Evolutionary conservation across 2,888 invertebrate species (phyloP).

Genomic region (Drosophila picticornis): DNA sequence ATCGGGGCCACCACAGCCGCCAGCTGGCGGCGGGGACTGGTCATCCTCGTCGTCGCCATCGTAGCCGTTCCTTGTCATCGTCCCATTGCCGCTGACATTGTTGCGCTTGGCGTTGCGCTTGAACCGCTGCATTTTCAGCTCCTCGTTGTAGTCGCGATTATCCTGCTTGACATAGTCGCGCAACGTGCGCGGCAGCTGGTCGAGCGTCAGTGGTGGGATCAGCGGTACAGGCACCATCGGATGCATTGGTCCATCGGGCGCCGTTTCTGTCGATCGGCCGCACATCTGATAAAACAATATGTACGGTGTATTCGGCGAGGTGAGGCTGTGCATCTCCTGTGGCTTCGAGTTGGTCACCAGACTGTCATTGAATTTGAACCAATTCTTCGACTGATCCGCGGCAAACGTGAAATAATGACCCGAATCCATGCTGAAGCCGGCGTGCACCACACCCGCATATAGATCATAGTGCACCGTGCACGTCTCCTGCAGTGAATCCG

Average conservation of each 20-base stretch:
- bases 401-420: constrained; percentile 96
- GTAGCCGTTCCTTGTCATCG: constrained; percentile 55
- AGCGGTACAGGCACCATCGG: constrained; percentile 80
- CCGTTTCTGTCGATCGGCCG: constrained; percentile 73
- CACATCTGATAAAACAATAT: constrained; percentile 91
- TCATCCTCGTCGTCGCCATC: constrained; percentile 82
- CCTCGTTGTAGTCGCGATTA: constrained; percentile 82
- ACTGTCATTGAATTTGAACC: constrained; percentile 94
- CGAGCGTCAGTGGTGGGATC: constrained; percentile 75
- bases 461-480: constrained; percentile 88
- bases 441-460: constrained; percentile 94
- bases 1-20: constrained; percentile 83
- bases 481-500: constrained; percentile 78
- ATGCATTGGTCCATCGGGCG: constrained; percentile 64
- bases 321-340: constrained; percentile 88
- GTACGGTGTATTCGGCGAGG: constrained; percentile 92
- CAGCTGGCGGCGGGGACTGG: constrained; percentile 82
- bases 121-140: constrained; percentile 75
- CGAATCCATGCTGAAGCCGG: constrained; percentile 92
- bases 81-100: constrained; percentile 34
- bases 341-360: constrained; percentile 88
- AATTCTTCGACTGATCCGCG: constrained; percentile 87
- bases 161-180: constrained; percentile 83
- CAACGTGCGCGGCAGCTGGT: constrained; percentile 82
- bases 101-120: constrained; percentile 62